Percentiles rank a stretch among this genome's conserved stretches.
Evolutionary conservation across 2,113 vertebrate species (phyloP).

Genomic region (Cricetomys ansorgei): DNA sequence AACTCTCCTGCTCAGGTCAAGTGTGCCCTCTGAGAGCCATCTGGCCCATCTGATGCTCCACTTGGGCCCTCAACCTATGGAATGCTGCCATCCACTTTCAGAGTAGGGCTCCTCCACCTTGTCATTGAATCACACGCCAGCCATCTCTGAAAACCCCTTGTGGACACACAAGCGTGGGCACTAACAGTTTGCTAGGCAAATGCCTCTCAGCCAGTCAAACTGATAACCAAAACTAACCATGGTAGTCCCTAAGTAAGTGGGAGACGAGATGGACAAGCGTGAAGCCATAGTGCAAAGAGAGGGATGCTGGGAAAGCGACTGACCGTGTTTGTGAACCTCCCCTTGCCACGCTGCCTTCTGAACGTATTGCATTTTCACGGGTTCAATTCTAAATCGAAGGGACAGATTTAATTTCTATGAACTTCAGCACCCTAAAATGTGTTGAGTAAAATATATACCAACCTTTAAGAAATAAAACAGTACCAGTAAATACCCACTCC

Average conservation of each 20-base stretch:
- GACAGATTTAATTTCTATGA: neutral
- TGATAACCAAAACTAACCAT: neutral
- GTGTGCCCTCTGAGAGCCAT: neutral
- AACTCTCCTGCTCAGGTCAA: neutral
- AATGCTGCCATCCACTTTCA: neutral
- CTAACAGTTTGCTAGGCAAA: neutral
- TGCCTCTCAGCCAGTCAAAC: neutral
- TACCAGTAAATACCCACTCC: neutral
- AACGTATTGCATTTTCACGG: neutral
- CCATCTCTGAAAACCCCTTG: neutral
- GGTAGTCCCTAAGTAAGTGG: no score
- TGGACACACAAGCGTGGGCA: no score
- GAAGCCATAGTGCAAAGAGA: neutral
- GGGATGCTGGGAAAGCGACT: neutral
- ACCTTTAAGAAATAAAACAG: neutral
- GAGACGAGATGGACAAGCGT: neutral
- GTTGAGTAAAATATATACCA: neutral
- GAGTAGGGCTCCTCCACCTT: neutral
- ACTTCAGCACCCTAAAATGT: neutral
- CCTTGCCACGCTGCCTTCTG: neutral
- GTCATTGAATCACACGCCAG: no score
- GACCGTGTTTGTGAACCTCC: no score
- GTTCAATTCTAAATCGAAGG: neutral
- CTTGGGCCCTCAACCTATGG: neutral
- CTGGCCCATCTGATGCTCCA: no score